These are phyloP conservation scores for cat (Felis catus) DNA, from an alignment of 2,113 vertebrate genomes.

Conservation along the genomic window DNA sequence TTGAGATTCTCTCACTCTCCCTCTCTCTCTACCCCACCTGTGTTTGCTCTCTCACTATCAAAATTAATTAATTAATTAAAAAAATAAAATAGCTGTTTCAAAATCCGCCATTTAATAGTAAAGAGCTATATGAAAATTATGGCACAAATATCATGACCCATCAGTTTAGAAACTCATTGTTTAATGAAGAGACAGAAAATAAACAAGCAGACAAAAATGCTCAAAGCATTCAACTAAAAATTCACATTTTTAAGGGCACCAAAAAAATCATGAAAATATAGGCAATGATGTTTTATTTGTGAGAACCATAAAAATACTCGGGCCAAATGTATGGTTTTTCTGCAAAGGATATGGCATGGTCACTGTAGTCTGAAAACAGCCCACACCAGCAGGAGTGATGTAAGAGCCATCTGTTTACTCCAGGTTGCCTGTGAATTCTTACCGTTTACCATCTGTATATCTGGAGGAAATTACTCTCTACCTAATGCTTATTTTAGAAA, in stretches of 20 bases:
- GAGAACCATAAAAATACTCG: neutral
- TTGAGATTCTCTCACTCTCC: too few relatives aligned
- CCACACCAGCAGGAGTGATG: neutral
- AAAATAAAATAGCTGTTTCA: conserved; percentile 12
- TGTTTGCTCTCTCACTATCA: too few relatives aligned
- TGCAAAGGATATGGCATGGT: neutral
- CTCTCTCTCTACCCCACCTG: too few relatives aligned
- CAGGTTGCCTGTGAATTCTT: conserved; percentile 64
- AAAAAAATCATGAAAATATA: conserved; percentile 51
- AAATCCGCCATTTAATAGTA: conserved; percentile 11
- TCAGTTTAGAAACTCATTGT: conserved; percentile 18
- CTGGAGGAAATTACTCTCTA: conserved; percentile 60
- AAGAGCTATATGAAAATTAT: conserved; percentile 14
- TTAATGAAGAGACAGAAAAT: conserved; percentile 45
- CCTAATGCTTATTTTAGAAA: conserved; percentile 65
- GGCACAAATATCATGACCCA: neutral
- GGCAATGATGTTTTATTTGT: neutral
- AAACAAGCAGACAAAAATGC: conserved; percentile 13
- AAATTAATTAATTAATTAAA: too few relatives aligned
- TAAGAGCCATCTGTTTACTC: conserved; percentile 67
- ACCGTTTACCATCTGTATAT: conserved; percentile 67
- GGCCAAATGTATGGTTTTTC: conserved; percentile 32
- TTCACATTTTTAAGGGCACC: conserved; percentile 25
- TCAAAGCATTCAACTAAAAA: conserved; percentile 26
- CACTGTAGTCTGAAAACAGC: conserved; percentile 6